Percentiles rank a stretch among this genome's conserved stretches.
Conservation (phyloP, 2,888 invertebrate genomes). For the Automeris io region DNA sequence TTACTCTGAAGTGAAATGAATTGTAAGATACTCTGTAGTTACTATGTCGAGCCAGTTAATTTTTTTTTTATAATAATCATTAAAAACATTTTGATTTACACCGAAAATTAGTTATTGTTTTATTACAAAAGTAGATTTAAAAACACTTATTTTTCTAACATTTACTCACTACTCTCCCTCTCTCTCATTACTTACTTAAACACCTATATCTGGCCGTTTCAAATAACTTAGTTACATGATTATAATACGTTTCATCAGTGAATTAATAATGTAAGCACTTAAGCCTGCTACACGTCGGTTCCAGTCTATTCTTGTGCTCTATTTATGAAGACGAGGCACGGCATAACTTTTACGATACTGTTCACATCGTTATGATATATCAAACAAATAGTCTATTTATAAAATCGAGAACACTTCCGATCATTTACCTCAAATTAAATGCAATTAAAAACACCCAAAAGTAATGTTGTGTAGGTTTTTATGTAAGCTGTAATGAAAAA, state of each 20-base stretch:
- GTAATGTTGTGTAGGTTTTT: too few species aligned
- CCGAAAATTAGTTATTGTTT: too few species aligned
- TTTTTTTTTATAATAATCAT: too few species aligned
- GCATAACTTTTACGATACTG: slow-evolving; percentile 14
- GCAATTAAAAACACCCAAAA: too few species aligned
- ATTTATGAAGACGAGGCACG: slow-evolving; percentile 5
- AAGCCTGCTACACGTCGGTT: slow-evolving; percentile 5
- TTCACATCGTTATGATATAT: slow-evolving; percentile 8
- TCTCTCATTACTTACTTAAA: background rate
- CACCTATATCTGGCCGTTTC: background rate
- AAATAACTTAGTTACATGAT: background rate
- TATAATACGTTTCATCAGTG: background rate
- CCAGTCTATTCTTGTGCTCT: slow-evolving; percentile 12
- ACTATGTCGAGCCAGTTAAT: too few species aligned
- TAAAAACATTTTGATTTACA: too few species aligned
- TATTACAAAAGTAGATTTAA: too few species aligned
- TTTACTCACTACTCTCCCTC: background rate
- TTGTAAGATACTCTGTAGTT: too few species aligned
- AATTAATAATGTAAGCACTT: slow-evolving; percentile 8
- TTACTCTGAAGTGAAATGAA: too few species aligned
- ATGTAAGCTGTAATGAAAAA: too few species aligned
- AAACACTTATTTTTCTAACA: too few species aligned
- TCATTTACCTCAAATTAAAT: background rate
- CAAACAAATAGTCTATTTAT: slow-evolving; percentile 5
- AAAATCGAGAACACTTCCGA: background rate